phyloP scores from a whole-genome alignment of 2,888 invertebrate species.

The Stramonita haemastoma region DNA sequence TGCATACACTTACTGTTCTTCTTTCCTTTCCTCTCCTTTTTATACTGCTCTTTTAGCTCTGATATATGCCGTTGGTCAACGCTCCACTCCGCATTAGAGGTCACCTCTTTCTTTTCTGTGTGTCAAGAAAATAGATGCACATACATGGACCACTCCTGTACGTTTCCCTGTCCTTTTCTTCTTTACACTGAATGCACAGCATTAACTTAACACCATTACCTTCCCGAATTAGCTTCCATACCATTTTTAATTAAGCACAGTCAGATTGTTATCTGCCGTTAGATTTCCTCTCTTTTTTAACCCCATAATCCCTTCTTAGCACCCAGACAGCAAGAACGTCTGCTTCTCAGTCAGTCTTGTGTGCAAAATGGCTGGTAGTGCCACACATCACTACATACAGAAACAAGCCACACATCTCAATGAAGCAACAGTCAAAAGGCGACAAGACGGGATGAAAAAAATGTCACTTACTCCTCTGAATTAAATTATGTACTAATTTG shows the following conservation, averaged over 20 bases:
- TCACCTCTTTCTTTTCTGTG: constrained; percentile 71
- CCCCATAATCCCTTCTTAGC: too few relatives aligned
- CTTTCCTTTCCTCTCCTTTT: constrained; percentile 76
- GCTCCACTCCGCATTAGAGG: constrained; percentile 76
- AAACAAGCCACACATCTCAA: background rate
- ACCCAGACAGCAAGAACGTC: too few relatives aligned
- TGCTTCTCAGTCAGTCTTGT: background rate
- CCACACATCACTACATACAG: background rate
- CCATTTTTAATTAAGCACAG: too few relatives aligned
- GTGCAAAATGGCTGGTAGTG: background rate
- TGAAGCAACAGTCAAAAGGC: background rate
- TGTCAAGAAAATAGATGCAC: constrained; percentile 45
- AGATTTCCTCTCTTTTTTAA: background rate
- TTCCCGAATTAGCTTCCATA: too few relatives aligned
- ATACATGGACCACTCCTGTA: background rate
- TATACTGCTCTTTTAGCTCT: constrained; percentile 78
- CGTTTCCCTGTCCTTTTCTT: background rate
- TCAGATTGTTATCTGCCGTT: background rate
- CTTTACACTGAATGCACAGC: background rate
- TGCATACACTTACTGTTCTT: constrained; percentile 69
- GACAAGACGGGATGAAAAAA: too few relatives aligned
- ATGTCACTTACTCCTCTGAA: too few relatives aligned
- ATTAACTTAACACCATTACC: too few relatives aligned
- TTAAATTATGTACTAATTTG: too few relatives aligned
- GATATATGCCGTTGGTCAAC: constrained; percentile 77